Evolutionary conservation across 1,140 invertebrate genomes (phyloP), one percentile per base, ranked within the genome.

Genomic region (Drosophila dunni): DNA sequence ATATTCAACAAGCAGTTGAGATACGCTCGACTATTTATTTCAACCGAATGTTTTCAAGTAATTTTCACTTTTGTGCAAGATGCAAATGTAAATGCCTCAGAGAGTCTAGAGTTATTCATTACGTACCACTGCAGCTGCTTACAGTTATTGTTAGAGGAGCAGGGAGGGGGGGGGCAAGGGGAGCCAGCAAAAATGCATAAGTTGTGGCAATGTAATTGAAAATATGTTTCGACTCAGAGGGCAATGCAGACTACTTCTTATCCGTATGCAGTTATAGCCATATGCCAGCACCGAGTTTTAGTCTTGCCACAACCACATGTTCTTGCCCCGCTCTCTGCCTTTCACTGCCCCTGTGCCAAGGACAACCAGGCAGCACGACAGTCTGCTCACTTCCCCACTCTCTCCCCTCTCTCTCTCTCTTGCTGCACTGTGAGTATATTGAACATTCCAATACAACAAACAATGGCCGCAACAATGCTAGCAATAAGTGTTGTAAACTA

Each of bases 401-500:
- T 6, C 24, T 29, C 24, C 5, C 24, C 24, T 29, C 24, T 29
- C 24, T 29, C 24, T 3, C 3, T 29, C 24, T 29, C 6, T 29
- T 42, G 36, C 50, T 64, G 50, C 62, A 42, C 42, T 42, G 46
- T 38, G 51, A 74, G 66, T 74, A 69, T 74, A 74, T 74, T 74
- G 71, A 74, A 74, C 71, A 70, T 75, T 75, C 58, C 67, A 75
- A 63, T 75, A 70, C 67, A 75, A 64, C 67, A 75, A 75, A 74
- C 71, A 69, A 74, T 74, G 58, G 58, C 72, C 60, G 53, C 53
- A 75, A 70, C 72, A 75, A 75, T 74, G 71, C 72, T 70, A 70
- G 72, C 72, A 75, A 75, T 75, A 75, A 75, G 60, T 75, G 72
- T 70, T 75, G 66, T 63, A 75, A 75, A 70, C 72, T 70, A 70